A percentile compares a stretch with the other conserved stretches of the same genome.
phyloP scores from a whole-genome alignment of 2,113 vertebrate genomes.

The Smithornis capensis region DNA sequence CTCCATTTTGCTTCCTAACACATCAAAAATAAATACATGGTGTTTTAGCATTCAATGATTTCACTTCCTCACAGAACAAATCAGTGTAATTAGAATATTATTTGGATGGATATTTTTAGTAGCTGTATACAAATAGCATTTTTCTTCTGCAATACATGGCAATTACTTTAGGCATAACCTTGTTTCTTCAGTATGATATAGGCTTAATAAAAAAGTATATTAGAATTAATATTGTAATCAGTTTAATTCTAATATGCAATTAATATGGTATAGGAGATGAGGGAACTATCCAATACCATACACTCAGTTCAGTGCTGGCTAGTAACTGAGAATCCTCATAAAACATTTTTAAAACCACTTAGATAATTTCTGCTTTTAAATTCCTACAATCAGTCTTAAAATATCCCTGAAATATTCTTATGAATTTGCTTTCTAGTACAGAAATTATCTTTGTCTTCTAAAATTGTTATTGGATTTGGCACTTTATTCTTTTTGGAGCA shows the following conservation, averaged over 20 bases:
- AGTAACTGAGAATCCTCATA: neutral
- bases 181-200: neutral
- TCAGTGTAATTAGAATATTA: neutral
- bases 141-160: neutral
- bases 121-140: neutral
- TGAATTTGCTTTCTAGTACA: neutral
- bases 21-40: neutral
- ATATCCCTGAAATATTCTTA: neutral
- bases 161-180: neutral
- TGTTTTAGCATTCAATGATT: neutral
- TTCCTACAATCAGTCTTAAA: neutral
- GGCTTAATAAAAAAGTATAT: neutral
- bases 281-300: neutral
- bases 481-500: neutral
- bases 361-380: neutral
- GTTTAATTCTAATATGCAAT: neutral
- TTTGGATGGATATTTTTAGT: constrained; percentile 1
- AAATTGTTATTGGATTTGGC: neutral
- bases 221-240: neutral
- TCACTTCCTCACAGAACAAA: neutral
- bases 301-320: neutral
- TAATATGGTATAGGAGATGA: neutral
- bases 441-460: neutral
- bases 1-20: neutral
- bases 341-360: neutral